Evolutionary conservation across 2,113 vertebrate genomes (phyloP), one percentile per base, ranked within the genome.

Genomic region (Pavo muticus): DNA sequence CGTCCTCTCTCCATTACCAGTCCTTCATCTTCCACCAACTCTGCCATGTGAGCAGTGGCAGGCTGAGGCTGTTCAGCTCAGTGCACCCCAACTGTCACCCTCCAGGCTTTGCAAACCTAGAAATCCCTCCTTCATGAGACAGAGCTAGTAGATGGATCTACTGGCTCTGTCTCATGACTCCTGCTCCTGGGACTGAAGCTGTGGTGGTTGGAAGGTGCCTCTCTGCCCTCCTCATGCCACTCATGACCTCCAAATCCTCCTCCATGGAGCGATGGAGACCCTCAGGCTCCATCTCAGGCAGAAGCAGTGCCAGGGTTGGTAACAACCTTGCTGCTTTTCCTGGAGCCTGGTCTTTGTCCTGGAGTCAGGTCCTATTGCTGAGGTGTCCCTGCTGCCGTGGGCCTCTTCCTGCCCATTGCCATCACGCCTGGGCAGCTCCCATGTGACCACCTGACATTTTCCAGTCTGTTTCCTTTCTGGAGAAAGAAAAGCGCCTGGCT

Each of bases 381-480:
- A 20, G 2, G 0, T 45, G 39, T 68, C 78, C 35, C 1, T 0
- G 32, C 24, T 84, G 10, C n/a, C 7, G 0, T n/a, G 37, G 10
- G 9, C 12, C 5, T 17, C 8, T 24, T 71, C 42, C 60, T 72
- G 64, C 12, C 52, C 29, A 4, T n/a, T 80, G 27, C 6, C 8
- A 16, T 1, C 20, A 27, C n/a, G 57, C 54, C 71, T 78, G 89
- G 80, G 56, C 56, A 78, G 56, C 29, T 61, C 24, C 27, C 8
- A 23, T 52, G 6, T 48, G 44, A n/a, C 44, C 1, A 0, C 18
- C 91, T 68, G 84, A 18, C 25, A 54, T 91, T 91, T 87, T 27
- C 74, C 59, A 90, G 68, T 64, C 75, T 56, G 21, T 54, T 96
- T 96, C 90, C 75, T 93, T 93, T 85, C 21, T 0, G 1, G 78